phyloP scores from a whole-genome alignment of 2,888 invertebrate genomes.

The Brenthis ino region DNA sequence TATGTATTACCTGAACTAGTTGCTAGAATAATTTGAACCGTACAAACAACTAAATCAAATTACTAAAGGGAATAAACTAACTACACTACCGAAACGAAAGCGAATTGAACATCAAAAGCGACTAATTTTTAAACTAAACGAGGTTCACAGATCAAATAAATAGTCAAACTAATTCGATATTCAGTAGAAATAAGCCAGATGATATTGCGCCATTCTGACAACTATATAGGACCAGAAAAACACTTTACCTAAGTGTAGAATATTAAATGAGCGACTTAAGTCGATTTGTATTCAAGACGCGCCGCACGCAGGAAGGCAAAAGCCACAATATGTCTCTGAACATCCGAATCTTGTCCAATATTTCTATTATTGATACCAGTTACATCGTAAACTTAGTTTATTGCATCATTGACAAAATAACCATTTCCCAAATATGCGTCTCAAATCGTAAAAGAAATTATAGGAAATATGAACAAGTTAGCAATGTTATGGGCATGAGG shows the following conservation, averaged over 20 bases:
- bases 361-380: slow-evolving; percentile 62
- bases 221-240: slow-evolving; percentile 52
- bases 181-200: slow-evolving; percentile 34
- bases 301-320: slow-evolving; percentile 66
- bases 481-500: no score
- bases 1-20: no score
- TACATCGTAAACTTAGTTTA: slow-evolving; percentile 38
- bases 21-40: no score
- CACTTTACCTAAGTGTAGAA: slow-evolving; percentile 61
- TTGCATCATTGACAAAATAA: slow-evolving; percentile 38
- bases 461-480: neutral
- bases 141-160: slow-evolving; percentile 34
- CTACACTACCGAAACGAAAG: neutral
- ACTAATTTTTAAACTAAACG: slow-evolving; percentile 25
- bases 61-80: no score
- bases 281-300: slow-evolving; percentile 66
- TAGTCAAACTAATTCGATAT: slow-evolving; percentile 35
- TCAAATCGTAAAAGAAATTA: slow-evolving; percentile 12
- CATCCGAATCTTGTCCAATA: slow-evolving; percentile 70
- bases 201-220: slow-evolving; percentile 36
- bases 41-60: no score
- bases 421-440: slow-evolving; percentile 18
- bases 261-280: slow-evolving; percentile 53
- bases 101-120: slow-evolving; percentile 22
- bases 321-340: slow-evolving; percentile 68